phyloP scores from a whole-genome alignment of 1,140 invertebrate species.

The Kradibia gibbosae region DNA sequence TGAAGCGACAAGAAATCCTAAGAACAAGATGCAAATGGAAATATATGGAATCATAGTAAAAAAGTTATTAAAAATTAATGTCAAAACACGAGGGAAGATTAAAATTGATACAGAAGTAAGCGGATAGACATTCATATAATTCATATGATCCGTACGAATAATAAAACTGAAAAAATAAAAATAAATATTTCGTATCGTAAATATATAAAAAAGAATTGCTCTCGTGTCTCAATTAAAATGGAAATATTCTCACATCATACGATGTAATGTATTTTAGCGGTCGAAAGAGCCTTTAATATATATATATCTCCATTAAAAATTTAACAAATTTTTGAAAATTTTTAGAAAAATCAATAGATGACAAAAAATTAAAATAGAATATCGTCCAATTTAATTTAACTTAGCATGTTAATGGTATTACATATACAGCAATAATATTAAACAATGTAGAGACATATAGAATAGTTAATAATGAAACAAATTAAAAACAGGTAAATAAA shows the following conservation, averaged over 20 bases:
- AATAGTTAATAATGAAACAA: not conserved
- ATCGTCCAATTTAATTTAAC: not conserved
- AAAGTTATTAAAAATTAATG: not conserved
- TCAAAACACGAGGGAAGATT: constrained; percentile 1
- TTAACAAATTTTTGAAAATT: too few relatives aligned
- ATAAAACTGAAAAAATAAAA: not conserved
- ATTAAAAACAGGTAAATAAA: not conserved
- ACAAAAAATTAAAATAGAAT: too few relatives aligned
- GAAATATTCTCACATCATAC: not conserved
- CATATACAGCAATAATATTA: not conserved
- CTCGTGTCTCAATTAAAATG: not conserved
- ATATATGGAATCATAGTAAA: not conserved
- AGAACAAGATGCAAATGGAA: constrained; percentile 23
- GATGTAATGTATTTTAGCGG: not conserved
- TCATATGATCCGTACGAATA: not conserved
- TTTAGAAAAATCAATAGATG: not conserved
- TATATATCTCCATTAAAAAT: not conserved
- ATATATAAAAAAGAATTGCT: not conserved
- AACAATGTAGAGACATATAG: not conserved
- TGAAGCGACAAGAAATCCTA: constrained; percentile 12
- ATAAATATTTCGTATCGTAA: not conserved
- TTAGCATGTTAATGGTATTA: not conserved
- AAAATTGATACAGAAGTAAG: not conserved
- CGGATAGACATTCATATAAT: not conserved
- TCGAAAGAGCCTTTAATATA: not conserved